These are phyloP conservation scores for Volucella bombylans DNA, from an alignment of 2,888 invertebrate species.

Conservation along the genomic window DNA sequence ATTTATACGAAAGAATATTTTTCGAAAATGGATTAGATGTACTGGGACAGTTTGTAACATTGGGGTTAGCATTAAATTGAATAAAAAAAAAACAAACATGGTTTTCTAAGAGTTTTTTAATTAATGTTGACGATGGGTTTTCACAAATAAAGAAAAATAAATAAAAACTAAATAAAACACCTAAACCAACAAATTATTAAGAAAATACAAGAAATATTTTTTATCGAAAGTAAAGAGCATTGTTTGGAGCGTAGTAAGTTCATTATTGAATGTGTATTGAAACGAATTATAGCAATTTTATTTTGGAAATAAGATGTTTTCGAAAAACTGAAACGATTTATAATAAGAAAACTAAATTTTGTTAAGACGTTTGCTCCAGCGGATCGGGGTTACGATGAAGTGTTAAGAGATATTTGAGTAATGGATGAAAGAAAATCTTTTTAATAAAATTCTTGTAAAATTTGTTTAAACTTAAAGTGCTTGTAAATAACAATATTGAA, in stretches of 20 bases:
- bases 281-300: constrained; percentile 67
- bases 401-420: constrained; percentile 62
- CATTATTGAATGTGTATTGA: constrained; percentile 69
- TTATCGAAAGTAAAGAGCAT: background rate
- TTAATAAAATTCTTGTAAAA: constrained; percentile 68
- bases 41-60: constrained; percentile 41
- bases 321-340: constrained; percentile 7
- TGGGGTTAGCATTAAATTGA: constrained; percentile 30
- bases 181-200: background rate
- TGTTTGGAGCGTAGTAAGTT: constrained; percentile 42
- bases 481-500: constrained; percentile 71
- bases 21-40: constrained; percentile 63
- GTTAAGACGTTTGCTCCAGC: constrained; percentile 51
- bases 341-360: constrained; percentile 22
- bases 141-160: constrained; percentile 37
- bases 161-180: background rate
- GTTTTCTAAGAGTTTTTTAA: constrained; percentile 42
- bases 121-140: constrained; percentile 65
- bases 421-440: constrained; percentile 51
- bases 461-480: constrained; percentile 69
- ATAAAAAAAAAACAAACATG: background rate
- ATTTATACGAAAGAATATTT: constrained; percentile 66
- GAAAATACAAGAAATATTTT: background rate
- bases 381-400: constrained; percentile 36
- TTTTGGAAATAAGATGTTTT: constrained; percentile 53